phyloP scores from a whole-genome alignment of 2,113 vertebrate genomes.

The Tringa solitaria region DNA sequence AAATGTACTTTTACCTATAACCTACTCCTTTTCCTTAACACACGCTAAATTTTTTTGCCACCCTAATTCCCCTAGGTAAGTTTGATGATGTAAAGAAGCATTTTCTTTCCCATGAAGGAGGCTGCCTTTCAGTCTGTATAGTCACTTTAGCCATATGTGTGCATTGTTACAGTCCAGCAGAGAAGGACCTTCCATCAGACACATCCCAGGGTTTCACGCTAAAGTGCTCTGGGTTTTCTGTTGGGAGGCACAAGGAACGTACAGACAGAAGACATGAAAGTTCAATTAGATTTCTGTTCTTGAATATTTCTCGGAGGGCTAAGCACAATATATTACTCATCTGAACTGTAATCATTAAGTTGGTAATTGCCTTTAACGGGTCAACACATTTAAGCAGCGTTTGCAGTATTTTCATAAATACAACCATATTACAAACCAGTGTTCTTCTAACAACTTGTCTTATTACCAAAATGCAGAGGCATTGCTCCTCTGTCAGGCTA shows the following conservation, averaged over 20 bases:
- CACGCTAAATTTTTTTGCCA: background rate
- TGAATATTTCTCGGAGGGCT: background rate
- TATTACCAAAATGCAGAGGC: background rate
- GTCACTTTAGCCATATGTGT: background rate
- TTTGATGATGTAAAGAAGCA: background rate
- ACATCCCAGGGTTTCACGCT: background rate
- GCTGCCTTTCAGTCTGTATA: background rate
- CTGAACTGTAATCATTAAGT: background rate
- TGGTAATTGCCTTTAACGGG: background rate
- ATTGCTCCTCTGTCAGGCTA: background rate
- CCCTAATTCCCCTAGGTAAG: background rate
- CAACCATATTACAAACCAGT: background rate
- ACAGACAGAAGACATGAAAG: background rate
- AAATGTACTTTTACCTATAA: background rate
- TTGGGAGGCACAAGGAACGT: background rate
- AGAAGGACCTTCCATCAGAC: background rate
- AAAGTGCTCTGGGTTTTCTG: background rate
- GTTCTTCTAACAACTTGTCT: background rate
- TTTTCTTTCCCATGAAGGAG: background rate
- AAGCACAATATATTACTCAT: background rate
- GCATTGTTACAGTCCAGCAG: no score
- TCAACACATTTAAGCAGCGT: background rate
- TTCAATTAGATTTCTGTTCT: background rate
- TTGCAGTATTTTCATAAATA: background rate
- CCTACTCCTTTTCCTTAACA: background rate